A percentile compares a stretch with the other conserved stretches of the same genome.
Conservation (phyloP, 2,797 vertebrate genomes). For the Sciaenops ocellatus region DNA sequence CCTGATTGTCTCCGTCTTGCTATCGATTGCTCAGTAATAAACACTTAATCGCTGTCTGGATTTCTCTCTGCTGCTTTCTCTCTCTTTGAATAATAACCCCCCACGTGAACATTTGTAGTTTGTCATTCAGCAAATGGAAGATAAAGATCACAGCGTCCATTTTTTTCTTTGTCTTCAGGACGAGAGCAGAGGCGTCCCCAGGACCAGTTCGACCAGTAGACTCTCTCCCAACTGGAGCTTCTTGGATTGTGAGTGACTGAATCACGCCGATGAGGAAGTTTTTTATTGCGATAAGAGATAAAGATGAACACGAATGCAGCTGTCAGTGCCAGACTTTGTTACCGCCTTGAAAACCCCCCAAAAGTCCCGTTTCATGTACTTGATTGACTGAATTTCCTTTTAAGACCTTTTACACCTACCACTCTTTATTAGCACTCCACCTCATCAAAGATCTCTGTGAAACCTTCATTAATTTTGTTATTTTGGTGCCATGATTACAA, state of each 20-base stretch:
- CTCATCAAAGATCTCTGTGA: no score
- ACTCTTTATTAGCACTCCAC: no score
- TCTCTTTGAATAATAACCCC: neutral
- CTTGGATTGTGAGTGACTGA: conserved; percentile 92
- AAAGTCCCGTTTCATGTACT: no score
- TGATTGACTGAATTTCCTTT: neutral
- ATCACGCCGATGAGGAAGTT: neutral
- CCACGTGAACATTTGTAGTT: neutral
- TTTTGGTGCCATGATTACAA: no score
- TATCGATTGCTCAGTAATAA: conserved; percentile 10
- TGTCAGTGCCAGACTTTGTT: no score
- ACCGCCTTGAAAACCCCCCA: neutral
- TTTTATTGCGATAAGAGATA: neutral
- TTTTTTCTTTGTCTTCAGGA: conserved; percentile 74
- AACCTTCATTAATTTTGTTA: no score
- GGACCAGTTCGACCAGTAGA: conserved; percentile 90
- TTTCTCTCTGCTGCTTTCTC: conserved; percentile 1
- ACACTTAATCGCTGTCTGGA: conserved; percentile 5
- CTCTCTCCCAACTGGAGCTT: conserved; percentile 98
- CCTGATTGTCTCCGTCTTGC: conserved; percentile 20
- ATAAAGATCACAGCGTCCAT: neutral
- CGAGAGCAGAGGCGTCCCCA: conserved; percentile 77
- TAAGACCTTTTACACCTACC: no score
- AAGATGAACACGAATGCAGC: neutral
- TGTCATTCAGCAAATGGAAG: neutral